Base-by-base conservation (phyloP, 2,888 invertebrate species). In the Saturnia japonica region DNA sequence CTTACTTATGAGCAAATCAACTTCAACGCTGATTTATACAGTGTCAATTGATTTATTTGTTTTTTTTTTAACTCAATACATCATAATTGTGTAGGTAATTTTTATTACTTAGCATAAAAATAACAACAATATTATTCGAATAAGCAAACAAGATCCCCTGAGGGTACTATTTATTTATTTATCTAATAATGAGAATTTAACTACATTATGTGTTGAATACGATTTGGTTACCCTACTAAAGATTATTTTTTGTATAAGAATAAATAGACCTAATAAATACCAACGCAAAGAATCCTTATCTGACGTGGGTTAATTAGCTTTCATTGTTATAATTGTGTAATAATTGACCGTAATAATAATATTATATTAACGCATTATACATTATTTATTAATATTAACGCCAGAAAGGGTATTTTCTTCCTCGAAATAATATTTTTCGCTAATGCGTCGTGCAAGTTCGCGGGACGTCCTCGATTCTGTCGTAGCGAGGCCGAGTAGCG, bases 401-500 rank as follows among this genome's bases (percentile, higher is more conserved):
- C 72, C 72, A 72, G 77, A 75, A 80, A 84, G 83, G 84, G 82
- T 82, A 79, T 83, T 85, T 84, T 85, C 86, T 87, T 84, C 78
- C 28, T 72, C 68, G 68, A 78, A 86, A 88, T 87, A 88, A 88
- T 89, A 85, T 86, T 85, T 86, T 84, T 81, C 80, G 81, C 80
- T 86, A 88, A 88, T 86, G 86, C 87, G 83, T 81, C 80, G 85
- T 83, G 86, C 86, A 86, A 88, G 88, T 88, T 84, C 82, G 83
- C 81, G 85, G 85, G 88, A 86, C 86, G 82, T 88, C 88, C 90
- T 87, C 87, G 85, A 86, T 87, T 88, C 85, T 89, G 90, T 85
- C 85, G 85, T 80, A 77, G 80, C 77, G 78, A 76, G 85, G 87
- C 88, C 88, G 89, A 91, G 92, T 89, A 90, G 93, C 91, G 83